phyloP scores from a whole-genome alignment of 2,888 invertebrate species.

The Luperina testacea region DNA sequence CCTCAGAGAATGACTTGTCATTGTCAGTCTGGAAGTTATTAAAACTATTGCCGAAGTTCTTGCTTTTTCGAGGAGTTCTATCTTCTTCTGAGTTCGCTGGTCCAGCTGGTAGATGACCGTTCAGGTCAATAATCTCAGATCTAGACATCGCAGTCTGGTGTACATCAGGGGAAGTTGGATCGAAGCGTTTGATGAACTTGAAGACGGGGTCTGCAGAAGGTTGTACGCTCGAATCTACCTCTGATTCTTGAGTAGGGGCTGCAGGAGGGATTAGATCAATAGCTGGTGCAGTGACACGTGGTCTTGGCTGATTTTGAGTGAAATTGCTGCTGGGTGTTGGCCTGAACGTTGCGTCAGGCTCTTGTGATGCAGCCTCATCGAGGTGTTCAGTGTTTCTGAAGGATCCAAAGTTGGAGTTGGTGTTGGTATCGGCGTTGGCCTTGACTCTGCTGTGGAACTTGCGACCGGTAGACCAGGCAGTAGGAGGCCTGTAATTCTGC shows the following conservation, averaged over 20 bases:
- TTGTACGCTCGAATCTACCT: constrained; percentile 70
- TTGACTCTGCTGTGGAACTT: constrained; percentile 32
- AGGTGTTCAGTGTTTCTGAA: constrained; percentile 64
- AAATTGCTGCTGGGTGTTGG: constrained; percentile 65
- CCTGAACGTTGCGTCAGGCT: constrained; percentile 74
- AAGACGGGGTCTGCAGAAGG: constrained; percentile 77
- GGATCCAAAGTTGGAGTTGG: constrained; percentile 38
- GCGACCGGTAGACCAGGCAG: constrained; percentile 87
- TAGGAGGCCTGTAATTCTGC: constrained; percentile 87
- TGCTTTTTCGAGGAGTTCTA: constrained; percentile 78
- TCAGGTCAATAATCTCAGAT: constrained; percentile 83
- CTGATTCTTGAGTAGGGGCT: constrained; percentile 73
- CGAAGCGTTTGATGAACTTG: constrained; percentile 87
- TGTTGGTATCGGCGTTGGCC: constrained; percentile 26
- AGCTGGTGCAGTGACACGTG: constrained; percentile 73
- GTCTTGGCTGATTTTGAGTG: constrained; percentile 20
- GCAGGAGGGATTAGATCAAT: constrained; percentile 77
- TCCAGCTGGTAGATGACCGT: constrained; percentile 81
- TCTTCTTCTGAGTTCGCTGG: constrained; percentile 85
- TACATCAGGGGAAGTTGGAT: constrained; percentile 83
- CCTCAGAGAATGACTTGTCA: constrained; percentile 74
- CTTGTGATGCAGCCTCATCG: constrained; percentile 76
- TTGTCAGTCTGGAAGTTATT: constrained; percentile 77
- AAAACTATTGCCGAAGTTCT: constrained; percentile 76
- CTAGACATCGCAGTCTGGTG: constrained; percentile 83